Evolutionary conservation across 1,140 invertebrate species (phyloP).

Genomic region (Adoxophyes honmai): DNA sequence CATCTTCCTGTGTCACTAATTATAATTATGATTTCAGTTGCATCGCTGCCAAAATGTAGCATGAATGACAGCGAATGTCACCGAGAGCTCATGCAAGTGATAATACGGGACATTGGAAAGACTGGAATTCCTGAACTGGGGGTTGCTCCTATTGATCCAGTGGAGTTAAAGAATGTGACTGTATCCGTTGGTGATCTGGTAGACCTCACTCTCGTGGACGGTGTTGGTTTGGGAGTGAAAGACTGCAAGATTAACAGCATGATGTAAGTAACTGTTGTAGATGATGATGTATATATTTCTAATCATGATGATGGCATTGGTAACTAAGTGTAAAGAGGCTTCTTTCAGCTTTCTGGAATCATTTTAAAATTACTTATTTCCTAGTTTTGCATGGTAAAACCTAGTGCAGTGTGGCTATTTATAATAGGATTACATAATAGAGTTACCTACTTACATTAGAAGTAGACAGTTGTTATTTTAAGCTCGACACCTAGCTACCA

Average conservation of each 20-base stretch:
- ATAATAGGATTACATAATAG: too few relatives aligned
- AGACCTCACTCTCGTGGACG: slow-evolving; percentile 34
- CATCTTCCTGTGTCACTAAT: too few relatives aligned
- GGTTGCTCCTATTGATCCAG: slow-evolving; percentile 45
- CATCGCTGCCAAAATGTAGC: slow-evolving; percentile 39
- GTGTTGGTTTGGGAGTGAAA: slow-evolving; percentile 39
- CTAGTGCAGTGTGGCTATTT: too few relatives aligned
- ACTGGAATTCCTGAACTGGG: slow-evolving; percentile 39
- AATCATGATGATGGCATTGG: too few relatives aligned
- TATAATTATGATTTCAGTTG: slow-evolving; percentile 35
- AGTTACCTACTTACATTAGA: too few relatives aligned
- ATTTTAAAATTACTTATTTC: too few relatives aligned
- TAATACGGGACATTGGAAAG: slow-evolving; percentile 27
- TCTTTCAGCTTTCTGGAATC: too few relatives aligned
- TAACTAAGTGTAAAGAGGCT: too few relatives aligned
- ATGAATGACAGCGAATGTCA: slow-evolving; percentile 37
- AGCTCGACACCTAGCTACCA: too few relatives aligned
- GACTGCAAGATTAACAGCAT: slow-evolving; percentile 26
- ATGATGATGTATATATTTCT: too few relatives aligned
- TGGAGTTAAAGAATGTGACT: slow-evolving; percentile 30
- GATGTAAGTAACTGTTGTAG: slow-evolving; percentile 25
- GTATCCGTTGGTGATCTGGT: slow-evolving; percentile 31
- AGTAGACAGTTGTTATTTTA: too few relatives aligned
- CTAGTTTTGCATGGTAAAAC: too few relatives aligned
- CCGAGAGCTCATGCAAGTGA: slow-evolving; percentile 21